Conservation (phyloP, 2,797 vertebrate genomes). For the Acipenser ruthenus region DNA sequence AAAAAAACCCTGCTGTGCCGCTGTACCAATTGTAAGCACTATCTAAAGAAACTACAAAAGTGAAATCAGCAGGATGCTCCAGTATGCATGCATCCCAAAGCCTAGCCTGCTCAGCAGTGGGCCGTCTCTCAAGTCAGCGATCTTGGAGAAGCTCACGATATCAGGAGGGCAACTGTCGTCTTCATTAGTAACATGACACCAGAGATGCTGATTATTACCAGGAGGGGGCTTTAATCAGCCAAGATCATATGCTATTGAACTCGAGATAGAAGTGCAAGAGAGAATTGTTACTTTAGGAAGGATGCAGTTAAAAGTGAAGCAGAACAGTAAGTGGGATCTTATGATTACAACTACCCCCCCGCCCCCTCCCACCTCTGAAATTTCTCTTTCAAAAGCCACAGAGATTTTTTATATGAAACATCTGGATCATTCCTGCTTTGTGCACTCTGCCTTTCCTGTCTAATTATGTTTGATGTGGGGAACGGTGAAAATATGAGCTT, state of each 20-base stretch:
- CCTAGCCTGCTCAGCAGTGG: neutral
- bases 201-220: slow-evolving; percentile 59
- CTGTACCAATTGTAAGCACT: neutral
- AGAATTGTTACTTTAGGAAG: slow-evolving; percentile 58
- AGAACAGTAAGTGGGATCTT: slow-evolving; percentile 55
- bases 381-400: too few species aligned
- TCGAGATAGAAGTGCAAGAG: slow-evolving; percentile 58
- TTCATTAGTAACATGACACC: slow-evolving; percentile 55
- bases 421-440: too few species aligned
- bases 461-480: too few species aligned
- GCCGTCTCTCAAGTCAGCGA: slow-evolving; percentile 39
- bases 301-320: slow-evolving; percentile 53
- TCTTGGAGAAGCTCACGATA: slow-evolving; percentile 48
- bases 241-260: slow-evolving; percentile 58
- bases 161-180: slow-evolving; percentile 48
- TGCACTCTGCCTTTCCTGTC: too few species aligned
- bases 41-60: slow-evolving; percentile 4
- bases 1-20: neutral
- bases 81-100: slow-evolving; percentile 10
- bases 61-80: neutral
- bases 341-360: slow-evolving; percentile 18
- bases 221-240: slow-evolving; percentile 62
- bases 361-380: too few species aligned
- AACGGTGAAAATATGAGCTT: too few species aligned
- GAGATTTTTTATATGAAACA: too few species aligned